Evolutionary conservation across 2,797 vertebrate genomes (phyloP).

Genomic region (Craterocephalus amniculus): DNA sequence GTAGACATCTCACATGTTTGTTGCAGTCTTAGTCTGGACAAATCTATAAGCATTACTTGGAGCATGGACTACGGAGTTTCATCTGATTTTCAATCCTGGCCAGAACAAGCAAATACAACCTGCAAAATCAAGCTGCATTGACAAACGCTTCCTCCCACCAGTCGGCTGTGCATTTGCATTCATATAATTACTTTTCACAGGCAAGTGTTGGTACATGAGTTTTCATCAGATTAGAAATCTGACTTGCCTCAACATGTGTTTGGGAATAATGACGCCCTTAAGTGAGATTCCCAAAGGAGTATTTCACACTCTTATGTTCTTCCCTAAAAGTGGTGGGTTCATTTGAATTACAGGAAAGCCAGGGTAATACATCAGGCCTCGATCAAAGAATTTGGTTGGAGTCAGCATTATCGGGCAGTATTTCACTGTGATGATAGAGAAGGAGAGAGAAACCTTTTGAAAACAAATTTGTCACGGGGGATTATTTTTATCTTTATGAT

Average conservation of each 20-base stretch:
- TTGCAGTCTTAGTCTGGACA: conserved; percentile 36
- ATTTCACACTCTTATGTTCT: conserved; percentile 58
- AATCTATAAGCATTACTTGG: conserved; percentile 53
- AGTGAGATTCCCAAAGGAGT: conserved; percentile 57
- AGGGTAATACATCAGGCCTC: conserved; percentile 80
- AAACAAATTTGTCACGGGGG: conserved; percentile 83
- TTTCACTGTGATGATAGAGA: conserved; percentile 79
- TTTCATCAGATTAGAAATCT: conserved; percentile 56
- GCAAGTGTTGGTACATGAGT: conserved; percentile 33
- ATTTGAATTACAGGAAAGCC: conserved; percentile 82
- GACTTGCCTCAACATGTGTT: conserved; percentile 57
- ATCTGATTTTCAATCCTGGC: conserved; percentile 64
- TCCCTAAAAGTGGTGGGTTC: conserved; percentile 67
- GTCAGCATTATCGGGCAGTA: conserved; percentile 81
- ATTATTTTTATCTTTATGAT: conserved; percentile 84
- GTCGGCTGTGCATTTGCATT: conserved; percentile 56
- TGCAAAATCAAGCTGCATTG: conserved; percentile 52
- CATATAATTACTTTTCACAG: conserved; percentile 56
- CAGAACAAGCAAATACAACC: conserved; percentile 44
- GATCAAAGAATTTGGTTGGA: conserved; percentile 76
- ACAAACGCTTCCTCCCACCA: conserved; percentile 52
- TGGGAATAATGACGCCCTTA: conserved; percentile 41
- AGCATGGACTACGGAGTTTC: conserved; percentile 52
- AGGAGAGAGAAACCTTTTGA: conserved; percentile 80
- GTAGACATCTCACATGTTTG: conserved; percentile 49